phyloP scores from a whole-genome alignment of 2,888 invertebrate species.

The Drosophila kuntzei region DNA sequence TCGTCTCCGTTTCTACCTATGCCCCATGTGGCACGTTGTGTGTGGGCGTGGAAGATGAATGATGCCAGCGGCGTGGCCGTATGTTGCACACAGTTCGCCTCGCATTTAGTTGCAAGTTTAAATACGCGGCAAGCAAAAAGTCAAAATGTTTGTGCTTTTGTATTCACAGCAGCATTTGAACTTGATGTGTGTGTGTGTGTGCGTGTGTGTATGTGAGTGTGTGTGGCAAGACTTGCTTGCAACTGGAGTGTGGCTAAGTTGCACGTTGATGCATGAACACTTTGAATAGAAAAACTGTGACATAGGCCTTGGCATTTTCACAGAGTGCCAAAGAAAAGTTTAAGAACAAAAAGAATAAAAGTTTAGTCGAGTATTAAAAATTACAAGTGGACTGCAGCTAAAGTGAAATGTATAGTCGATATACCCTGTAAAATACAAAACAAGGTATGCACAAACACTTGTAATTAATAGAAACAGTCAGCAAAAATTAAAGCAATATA shows the following conservation, averaged over 20 bases:
- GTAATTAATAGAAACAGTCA: background rate
- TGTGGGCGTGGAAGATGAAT: conserved; percentile 66
- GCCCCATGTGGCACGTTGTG: conserved; percentile 21
- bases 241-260: conserved; percentile 18
- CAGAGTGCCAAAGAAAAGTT: background rate
- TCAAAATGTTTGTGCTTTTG: conserved; percentile 68
- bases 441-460: background rate
- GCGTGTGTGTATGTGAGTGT: conserved; percentile 11
- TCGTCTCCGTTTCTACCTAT: background rate
- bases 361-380: conserved; percentile 1
- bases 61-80: conserved; percentile 58
- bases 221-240: conserved; percentile 10
- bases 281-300: conserved; percentile 51
- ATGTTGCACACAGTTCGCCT: conserved; percentile 54
- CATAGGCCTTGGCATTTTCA: conserved; percentile 51
- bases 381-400: background rate
- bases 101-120: conserved; percentile 71
- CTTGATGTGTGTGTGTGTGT: conserved; percentile 19
- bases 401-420: background rate
- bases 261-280: conserved; percentile 56
- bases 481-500: background rate
- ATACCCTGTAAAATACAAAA: conserved; percentile 1
- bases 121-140: conserved; percentile 62
- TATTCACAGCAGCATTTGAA: conserved; percentile 44
- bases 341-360: conserved; percentile 2